Evolutionary conservation across 1,140 invertebrate species (phyloP).

Genomic region (Procambarus clarkii): DNA sequence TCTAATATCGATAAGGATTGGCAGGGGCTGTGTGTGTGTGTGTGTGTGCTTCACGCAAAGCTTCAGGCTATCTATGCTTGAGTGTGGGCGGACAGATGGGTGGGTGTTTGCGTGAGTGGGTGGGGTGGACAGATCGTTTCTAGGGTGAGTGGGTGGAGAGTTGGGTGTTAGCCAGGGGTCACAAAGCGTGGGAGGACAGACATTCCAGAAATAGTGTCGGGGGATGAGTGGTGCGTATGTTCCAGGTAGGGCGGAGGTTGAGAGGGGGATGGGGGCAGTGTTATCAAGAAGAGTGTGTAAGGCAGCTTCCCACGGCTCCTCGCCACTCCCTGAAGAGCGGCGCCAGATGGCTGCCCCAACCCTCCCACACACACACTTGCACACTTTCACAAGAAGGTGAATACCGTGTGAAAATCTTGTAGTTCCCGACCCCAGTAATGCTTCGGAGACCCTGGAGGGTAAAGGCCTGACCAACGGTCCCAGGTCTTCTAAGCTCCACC

Average conservation of each 20-base stretch:
- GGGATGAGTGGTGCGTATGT: neutral
- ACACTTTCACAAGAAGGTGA: neutral
- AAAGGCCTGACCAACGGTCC: neutral
- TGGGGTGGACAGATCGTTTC: neutral
- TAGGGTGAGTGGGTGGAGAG: neutral
- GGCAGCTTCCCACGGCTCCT: slow-evolving; percentile 27
- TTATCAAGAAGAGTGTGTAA: neutral
- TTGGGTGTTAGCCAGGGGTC: neutral
- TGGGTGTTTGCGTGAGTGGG: neutral
- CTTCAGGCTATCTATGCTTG: too few relatives aligned
- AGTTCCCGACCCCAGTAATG: too few relatives aligned
- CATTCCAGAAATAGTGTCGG: neutral
- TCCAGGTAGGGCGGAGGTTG: neutral
- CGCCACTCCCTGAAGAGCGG: neutral
- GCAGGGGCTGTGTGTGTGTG: neutral
- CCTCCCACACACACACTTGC: neutral
- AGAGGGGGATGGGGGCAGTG: neutral
- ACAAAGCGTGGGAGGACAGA: neutral
- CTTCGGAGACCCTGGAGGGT: too few relatives aligned
- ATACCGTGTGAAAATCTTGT: slow-evolving; percentile 14
- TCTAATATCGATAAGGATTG: neutral
- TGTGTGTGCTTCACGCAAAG: too few relatives aligned
- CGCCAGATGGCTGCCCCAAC: slow-evolving; percentile 9
- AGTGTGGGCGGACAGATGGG: neutral
- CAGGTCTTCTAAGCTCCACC: too few relatives aligned